phyloP scores from a whole-genome alignment of 2,113 vertebrate genomes.

The Atractosteus spatula region DNA sequence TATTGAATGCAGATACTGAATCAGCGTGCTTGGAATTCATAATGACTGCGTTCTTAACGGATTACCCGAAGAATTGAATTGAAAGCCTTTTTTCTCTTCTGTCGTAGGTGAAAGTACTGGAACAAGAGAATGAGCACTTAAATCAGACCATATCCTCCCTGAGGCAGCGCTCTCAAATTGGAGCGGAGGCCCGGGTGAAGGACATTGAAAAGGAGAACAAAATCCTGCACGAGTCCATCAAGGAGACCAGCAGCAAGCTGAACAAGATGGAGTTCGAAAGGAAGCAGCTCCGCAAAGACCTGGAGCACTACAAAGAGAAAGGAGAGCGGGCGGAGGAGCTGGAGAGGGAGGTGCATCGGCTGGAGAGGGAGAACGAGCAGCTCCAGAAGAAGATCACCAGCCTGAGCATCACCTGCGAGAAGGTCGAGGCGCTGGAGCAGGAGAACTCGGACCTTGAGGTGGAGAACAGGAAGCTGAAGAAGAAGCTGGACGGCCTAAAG shows the following conservation, averaged over 20 bases:
- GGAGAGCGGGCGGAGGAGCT: slow-evolving; percentile 88
- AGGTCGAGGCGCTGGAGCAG: slow-evolving; percentile 84
- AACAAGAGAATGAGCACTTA: slow-evolving; percentile 93
- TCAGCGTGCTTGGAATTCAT: too few species aligned
- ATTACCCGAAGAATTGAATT: neutral
- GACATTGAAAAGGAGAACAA: slow-evolving; percentile 96
- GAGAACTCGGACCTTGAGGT: slow-evolving; percentile 86
- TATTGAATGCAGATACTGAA: too few species aligned
- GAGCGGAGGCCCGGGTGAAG: slow-evolving; percentile 88
- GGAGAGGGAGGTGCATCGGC: slow-evolving; percentile 76
- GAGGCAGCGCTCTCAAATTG: slow-evolving; percentile 88
- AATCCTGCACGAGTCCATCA: slow-evolving; percentile 91
- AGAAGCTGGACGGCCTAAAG: slow-evolving; percentile 83
- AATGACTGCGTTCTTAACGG: too few species aligned
- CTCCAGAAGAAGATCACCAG: slow-evolving; percentile 89
- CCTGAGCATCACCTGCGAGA: slow-evolving; percentile 90
- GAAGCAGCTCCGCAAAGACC: slow-evolving; percentile 86
- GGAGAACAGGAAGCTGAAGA: slow-evolving; percentile 87
- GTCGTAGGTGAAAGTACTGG: slow-evolving; percentile 83
- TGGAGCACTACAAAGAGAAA: slow-evolving; percentile 88
- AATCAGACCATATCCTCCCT: slow-evolving; percentile 85
- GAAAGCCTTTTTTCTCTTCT: slow-evolving; percentile 13
- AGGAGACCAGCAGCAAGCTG: slow-evolving; percentile 87
- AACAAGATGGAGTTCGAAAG: slow-evolving; percentile 93
- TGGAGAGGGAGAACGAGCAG: slow-evolving; percentile 86